Evolutionary conservation across 2,888 invertebrate genomes (phyloP), one percentile per base, ranked within the genome.

Genomic region (Mycalesis mineus): DNA sequence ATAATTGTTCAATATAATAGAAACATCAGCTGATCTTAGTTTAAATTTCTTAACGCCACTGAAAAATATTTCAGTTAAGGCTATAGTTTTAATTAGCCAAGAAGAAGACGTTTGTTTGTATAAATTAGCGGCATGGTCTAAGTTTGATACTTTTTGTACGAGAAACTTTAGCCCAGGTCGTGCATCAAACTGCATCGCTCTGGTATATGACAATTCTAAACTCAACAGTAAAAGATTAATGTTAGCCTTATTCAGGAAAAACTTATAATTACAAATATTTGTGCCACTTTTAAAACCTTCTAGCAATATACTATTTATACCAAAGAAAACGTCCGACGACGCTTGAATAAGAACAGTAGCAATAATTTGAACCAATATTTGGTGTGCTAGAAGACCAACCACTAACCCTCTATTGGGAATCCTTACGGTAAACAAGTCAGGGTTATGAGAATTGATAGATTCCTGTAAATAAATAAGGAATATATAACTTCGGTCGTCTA

Each of bases 131-230:
- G 96, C 96, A 68, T 95, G 92, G 60, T 95, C 95, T 63, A 96
- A 91, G 73, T 95, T 95, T 0, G 95, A 96, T 0, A 97, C 97
- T 88, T 98, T 98, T 81, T 98, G 98, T 62, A 97, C 93, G 2
- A 98, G 91, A 78, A 98, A 98, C 80, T 98, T 98, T 15, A 98
- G 88, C 0, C 98, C 98, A 0, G 98, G 98, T 33, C 98, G 92
- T 7, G 93, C 91, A 80, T 98, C 98, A 76, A 98, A 98, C 71
- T 96, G 95, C 76, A 94, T 91, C 0, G 97, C 95, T 58, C 96
- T 92, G 53, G 92, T 92, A 73, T 96, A 95, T 1, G 97, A 97
- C 60, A 95, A 91, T 68, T 96, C 95, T 62, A 98, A 89, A 70
- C 95, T 95, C 69, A 94, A 93, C 48, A 97, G 79, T 52, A 97